phyloP scores from a whole-genome alignment of 2,113 vertebrate genomes.

The Mastomys coucha region DNA sequence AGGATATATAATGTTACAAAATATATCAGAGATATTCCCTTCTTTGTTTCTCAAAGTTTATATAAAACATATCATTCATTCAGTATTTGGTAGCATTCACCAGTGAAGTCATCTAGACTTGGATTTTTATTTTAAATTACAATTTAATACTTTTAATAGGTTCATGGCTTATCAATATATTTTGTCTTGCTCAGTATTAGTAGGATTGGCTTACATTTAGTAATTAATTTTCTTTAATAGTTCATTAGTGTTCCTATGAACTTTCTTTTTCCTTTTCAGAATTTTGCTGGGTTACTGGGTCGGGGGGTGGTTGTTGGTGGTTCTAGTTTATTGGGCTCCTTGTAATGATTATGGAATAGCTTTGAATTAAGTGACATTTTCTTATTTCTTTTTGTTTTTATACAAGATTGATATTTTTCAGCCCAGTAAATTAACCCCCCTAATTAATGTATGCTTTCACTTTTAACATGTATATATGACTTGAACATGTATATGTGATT shows the following conservation, averaged over 20 bases:
- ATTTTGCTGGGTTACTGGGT: background rate
- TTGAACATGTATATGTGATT: background rate
- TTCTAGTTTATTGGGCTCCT: background rate
- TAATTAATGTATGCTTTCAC: background rate
- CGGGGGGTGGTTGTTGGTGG: background rate
- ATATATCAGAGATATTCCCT: background rate
- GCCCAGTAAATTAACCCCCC: conserved; percentile 3
- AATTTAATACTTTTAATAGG: conserved; percentile 26
- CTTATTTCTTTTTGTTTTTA: background rate
- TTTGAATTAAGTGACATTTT: conserved; percentile 32
- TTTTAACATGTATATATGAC: background rate
- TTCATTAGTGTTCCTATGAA: background rate
- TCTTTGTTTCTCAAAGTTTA: conserved; percentile 52
- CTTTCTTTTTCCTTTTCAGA: background rate
- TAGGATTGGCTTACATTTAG: background rate
- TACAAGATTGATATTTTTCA: conserved; percentile 28
- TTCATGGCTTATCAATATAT: background rate
- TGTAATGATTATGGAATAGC: background rate
- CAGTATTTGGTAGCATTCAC: background rate
- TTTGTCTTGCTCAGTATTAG: background rate
- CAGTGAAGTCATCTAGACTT: background rate
- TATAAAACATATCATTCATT: conserved; percentile 25
- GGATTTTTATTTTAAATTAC: conserved; percentile 28
- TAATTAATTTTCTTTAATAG: background rate
- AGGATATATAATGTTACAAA: conserved; percentile 17